Evolutionary conservation across 1,140 invertebrate species (phyloP), one percentile per base, ranked within the genome.

Genomic region (Solenopsis fugax): DNA sequence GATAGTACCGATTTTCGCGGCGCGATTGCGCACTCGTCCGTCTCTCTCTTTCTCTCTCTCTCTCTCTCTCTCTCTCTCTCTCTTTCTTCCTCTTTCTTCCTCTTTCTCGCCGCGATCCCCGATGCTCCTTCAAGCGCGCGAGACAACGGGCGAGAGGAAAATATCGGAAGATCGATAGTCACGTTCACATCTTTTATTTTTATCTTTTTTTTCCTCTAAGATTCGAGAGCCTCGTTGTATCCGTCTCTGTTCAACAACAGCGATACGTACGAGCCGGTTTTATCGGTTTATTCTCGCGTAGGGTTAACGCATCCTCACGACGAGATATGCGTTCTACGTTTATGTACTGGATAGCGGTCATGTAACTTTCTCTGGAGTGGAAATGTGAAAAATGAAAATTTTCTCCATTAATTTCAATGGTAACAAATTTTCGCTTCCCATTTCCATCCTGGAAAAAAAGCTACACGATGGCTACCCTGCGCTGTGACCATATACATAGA

Each of bases 1-100:
- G 69, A 84, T 73, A 60, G 69, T 84, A 84, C 80, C 58, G 80
- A 84, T 84, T 84, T 84, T 84, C 69, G 80, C 69, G 24, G 69
- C 54, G 80, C 56, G 80, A 73, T 84, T 84, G 80, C 80, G 80
- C 80, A 73, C 41, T 69, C 37, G 7, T 9, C 48, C 12, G 48
- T 12, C 48, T n/a, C n/a, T 1, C 48, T 12, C 1, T 48, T 0
- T 48, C 2, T 48, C 10, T 56, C n/a, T 56, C n/a, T 21, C 5
- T 56, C 52, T 54, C 29, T 29, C 41, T 41, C 4, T 3, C 50
- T 16, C 50, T n/a, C 3, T 58, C 52, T 13, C 62, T 45, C 21
- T 58, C n/a, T 18, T 6, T 24, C 21, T 41, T 12, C 18, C 9
- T 18, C n/a, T 4, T 24, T 37, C 24, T 41, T 24, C 54, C 29